Base-by-base conservation (phyloP, 1,140 invertebrate genomes). In the Magallana ariakensis region DNA sequence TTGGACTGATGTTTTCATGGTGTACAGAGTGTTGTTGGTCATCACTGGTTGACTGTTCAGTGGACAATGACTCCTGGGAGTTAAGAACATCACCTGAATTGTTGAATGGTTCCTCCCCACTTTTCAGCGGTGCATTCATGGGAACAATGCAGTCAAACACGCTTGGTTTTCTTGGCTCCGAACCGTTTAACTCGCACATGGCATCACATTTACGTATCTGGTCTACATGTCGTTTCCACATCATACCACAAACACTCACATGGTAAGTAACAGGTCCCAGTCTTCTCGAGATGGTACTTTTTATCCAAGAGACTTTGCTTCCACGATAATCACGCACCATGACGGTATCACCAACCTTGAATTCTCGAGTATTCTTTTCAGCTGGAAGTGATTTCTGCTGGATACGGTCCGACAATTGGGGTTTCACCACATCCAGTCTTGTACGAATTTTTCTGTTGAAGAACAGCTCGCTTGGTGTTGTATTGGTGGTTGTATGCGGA, bases 391-490 rank as follows among this genome's bases (percentile, higher is more conserved):
- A 15, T 57, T 56, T 81, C 57, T 16, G n/a, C 46, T 60, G 19
- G 10, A 83, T 57, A 56, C 19, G 22, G 10, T 87, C 22, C 54
- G 70, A 16, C 54, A 87, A 22, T 22, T 80, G 16, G 10, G 89
- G 87, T 83, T 80, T 83, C 55, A 88, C 15, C 11, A 87, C 9
- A 84, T 88, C 87, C 16, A 85, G 60, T 46, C n/a, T n/a, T n/a
- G n/a, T n/a, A n/a, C n/a, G n/a, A n/a, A n/a, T n/a, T n/a, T n/a
- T n/a, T n/a, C n/a, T n/a, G n/a, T n/a, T n/a, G n/a, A n/a, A n/a
- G n/a, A n/a, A n/a, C n/a, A n/a, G n/a, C n/a, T n/a, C n/a, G n/a
- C n/a, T n/a, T n/a, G n/a, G n/a, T n/a, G n/a, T n/a, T n/a, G n/a
- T n/a, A 15, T 83, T 81, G 16, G 87, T 89, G 4, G 80, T 86